phyloP scores from a whole-genome alignment of 1,140 invertebrate genomes.

The Chelonus insularis region DNA sequence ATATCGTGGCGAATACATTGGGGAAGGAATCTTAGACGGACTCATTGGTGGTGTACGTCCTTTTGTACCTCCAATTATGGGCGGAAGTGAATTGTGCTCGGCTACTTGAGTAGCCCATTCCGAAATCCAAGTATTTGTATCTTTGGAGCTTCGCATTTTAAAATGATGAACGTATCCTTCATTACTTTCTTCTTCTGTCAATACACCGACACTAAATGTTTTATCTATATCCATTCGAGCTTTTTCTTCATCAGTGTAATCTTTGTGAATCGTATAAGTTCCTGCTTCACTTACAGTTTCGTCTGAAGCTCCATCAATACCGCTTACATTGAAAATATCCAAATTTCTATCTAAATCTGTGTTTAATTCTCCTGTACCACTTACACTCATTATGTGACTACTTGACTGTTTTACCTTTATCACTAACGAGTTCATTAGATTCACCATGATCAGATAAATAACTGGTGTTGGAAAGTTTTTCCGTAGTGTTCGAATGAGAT shows the following conservation, averaged over 20 bases:
- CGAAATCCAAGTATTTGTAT: conserved; percentile 59
- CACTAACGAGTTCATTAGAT: conserved; percentile 16
- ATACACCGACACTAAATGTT: conserved; percentile 67
- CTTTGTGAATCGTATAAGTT: conserved; percentile 85
- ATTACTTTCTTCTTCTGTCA: conserved; percentile 55
- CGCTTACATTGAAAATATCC: conserved; percentile 45
- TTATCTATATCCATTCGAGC: conserved; percentile 85
- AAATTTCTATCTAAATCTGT: conserved; percentile 34
- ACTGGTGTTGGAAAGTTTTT: conserved; percentile 42
- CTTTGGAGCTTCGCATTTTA: conserved; percentile 35
- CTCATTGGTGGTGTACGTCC: conserved; percentile 64
- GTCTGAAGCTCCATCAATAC: conserved; percentile 39
- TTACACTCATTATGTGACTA: conserved; percentile 31
- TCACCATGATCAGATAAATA: conserved; percentile 31
- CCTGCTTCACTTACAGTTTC: conserved; percentile 80
- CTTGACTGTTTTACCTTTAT: conserved; percentile 15
- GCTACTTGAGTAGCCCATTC: conserved; percentile 64
- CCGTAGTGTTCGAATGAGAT: conserved; percentile 20
- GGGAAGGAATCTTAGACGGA: conserved; percentile 67
- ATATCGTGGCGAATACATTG: conserved; percentile 60
- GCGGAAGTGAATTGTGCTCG: conserved; percentile 52
- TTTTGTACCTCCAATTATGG: conserved; percentile 41
- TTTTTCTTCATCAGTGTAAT: conserved; percentile 83
- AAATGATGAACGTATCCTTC: conserved; percentile 55
- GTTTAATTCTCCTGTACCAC: conserved; percentile 33